A percentile compares a stretch with the other conserved stretches of the same genome.
Evolutionary conservation across 2,888 invertebrate species (phyloP).

Genomic region (Mantis religiosa): DNA sequence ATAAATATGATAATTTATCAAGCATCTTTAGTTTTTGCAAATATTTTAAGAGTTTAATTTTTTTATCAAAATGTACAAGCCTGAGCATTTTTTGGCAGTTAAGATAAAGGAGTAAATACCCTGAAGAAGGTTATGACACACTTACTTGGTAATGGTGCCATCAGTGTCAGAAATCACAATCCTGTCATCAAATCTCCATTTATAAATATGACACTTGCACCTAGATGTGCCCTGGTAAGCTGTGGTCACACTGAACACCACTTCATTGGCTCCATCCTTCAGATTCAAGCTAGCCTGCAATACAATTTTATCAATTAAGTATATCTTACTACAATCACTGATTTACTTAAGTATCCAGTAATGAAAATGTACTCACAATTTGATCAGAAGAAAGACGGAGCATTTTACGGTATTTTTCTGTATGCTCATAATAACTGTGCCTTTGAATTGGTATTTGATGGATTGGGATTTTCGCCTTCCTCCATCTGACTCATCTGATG

Average conservation of each 20-base stretch:
- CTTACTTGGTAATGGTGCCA: constrained; percentile 94
- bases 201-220: constrained; percentile 94
- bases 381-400: constrained; percentile 88
- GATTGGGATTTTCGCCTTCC: constrained; percentile 37
- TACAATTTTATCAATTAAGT: not conserved
- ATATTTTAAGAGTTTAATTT: too few species aligned
- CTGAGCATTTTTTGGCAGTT: too few species aligned
- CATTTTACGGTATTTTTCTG: constrained; percentile 80
- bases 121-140: constrained; percentile 14
- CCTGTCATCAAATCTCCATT: constrained; percentile 95
- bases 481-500: constrained; percentile 55
- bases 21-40: too few species aligned
- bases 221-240: constrained; percentile 97
- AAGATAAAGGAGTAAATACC: too few species aligned
- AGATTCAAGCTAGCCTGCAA: constrained; percentile 76
- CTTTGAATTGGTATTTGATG: constrained; percentile 43
- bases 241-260: constrained; percentile 96
- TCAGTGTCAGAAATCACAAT: constrained; percentile 99
- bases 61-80: too few species aligned
- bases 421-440: constrained; percentile 45
- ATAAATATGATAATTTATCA: too few species aligned
- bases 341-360: not conserved
- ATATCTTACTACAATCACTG: too few species aligned
- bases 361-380: constrained; percentile 65
- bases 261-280: constrained; percentile 90